Evolutionary conservation across 2,113 vertebrate species (phyloP).

Genomic region (Tonatia bakeri): DNA sequence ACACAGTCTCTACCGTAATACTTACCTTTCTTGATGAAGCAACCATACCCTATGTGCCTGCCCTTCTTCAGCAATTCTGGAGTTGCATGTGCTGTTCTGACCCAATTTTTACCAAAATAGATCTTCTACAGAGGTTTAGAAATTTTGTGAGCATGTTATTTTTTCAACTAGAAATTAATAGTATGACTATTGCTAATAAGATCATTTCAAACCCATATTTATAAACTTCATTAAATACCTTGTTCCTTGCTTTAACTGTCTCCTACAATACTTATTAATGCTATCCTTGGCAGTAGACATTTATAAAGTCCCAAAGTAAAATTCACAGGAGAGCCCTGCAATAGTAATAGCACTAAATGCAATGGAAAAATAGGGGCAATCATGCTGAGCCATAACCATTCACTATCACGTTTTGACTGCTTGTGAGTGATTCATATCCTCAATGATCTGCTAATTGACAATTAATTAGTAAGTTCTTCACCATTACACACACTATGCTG

Average conservation of each 20-base stretch:
- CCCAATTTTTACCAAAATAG: background rate
- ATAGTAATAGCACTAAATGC: background rate
- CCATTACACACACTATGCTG: background rate
- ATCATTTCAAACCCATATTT: slow-evolving; percentile 26
- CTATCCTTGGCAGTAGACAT: background rate
- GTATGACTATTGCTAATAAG: background rate
- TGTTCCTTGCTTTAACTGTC: slow-evolving; percentile 1
- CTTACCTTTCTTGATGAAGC: background rate
- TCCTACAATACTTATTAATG: slow-evolving; percentile 35
- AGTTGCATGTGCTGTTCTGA: background rate
- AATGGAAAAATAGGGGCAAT: background rate
- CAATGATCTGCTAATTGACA: slow-evolving; percentile 30
- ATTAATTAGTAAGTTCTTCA: background rate
- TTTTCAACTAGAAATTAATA: slow-evolving; percentile 21
- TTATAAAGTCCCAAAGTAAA: slow-evolving; percentile 40
- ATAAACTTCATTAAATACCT: background rate
- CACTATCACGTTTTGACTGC: slow-evolving; percentile 44
- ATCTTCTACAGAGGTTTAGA: background rate
- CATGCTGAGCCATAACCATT: background rate
- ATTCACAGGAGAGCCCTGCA: background rate
- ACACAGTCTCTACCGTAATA: background rate
- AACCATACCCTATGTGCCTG: background rate
- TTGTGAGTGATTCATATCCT: slow-evolving; percentile 45
- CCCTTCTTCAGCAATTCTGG: background rate
- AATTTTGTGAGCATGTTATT: slow-evolving; percentile 3